Evolutionary conservation across 2,797 vertebrate genomes (phyloP).

Genomic region (Remorina albescens): DNA sequence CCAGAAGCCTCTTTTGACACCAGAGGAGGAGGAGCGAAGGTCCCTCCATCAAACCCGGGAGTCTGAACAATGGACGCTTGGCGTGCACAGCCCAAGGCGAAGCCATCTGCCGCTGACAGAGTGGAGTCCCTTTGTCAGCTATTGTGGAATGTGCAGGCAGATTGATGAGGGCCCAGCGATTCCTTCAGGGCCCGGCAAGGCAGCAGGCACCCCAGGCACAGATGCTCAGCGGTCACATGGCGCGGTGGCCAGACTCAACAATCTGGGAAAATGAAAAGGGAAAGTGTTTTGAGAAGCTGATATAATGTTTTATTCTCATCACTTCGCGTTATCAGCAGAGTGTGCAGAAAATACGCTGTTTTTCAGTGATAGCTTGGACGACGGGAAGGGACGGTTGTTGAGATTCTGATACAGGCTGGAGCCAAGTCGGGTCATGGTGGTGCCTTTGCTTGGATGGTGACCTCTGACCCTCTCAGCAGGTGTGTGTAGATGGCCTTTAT

Average conservation of each 20-base stretch:
- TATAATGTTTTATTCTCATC: background rate
- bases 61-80: slow-evolving; percentile 82
- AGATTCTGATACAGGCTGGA: slow-evolving; percentile 44
- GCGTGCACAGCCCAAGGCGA: slow-evolving; percentile 81
- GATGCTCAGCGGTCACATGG: slow-evolving; percentile 46
- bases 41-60: slow-evolving; percentile 66
- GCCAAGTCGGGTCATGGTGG: slow-evolving; percentile 42
- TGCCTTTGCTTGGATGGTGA: slow-evolving; percentile 55
- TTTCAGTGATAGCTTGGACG: background rate
- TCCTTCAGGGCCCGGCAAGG: slow-evolving; percentile 78
- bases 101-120: slow-evolving; percentile 85
- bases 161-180: slow-evolving; percentile 82
- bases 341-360: background rate
- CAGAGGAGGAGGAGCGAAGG: slow-evolving; percentile 68
- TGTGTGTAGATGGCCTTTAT: slow-evolving; percentile 72
- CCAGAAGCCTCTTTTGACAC: slow-evolving; percentile 55
- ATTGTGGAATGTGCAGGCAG: slow-evolving; percentile 85
- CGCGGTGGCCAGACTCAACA: slow-evolving; percentile 16
- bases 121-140: slow-evolving; percentile 83
- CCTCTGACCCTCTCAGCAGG: slow-evolving; percentile 84
- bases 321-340: background rate
- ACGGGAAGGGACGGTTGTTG: slow-evolving; percentile 1
- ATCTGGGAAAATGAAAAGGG: slow-evolving; percentile 30
- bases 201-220: slow-evolving; percentile 62
- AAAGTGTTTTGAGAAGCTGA: slow-evolving; percentile 33